Base-by-base conservation (phyloP, 1,140 invertebrate genomes). In the Camponotus floridanus region DNA sequence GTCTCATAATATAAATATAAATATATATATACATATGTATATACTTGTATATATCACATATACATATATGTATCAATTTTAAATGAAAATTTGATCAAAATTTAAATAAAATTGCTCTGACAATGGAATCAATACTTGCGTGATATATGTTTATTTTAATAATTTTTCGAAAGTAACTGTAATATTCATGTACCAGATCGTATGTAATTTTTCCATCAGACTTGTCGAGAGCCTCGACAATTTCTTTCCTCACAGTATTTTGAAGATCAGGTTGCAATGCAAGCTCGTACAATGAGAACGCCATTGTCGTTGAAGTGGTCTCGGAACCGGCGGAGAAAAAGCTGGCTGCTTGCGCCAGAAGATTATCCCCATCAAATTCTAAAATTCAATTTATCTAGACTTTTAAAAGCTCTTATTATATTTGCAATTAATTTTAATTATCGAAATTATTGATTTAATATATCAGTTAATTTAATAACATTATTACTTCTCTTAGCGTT, bases 311-410 rank as follows among this genome's bases (percentile, higher is more conserved):
- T 0, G 96, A 93, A 0, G 96, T 95, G 0, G 96, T 97, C 91
- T 97, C 97, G 87, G 96, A 97, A 2, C 97, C 97, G 74, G 96
- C 97, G 2, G 95, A 92, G 86, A 97, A 97, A 88, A 98, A 97
- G 7, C 97, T 57, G 1, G 96, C 93, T 1, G 96, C 96, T 88
- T 97, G 96, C 0, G 96, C 96, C 1, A 97, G 94, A 7, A 98
- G 95, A 88, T 97, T 96, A 18, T 96, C 95, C 55, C 96, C 96
- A 0, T 95, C 95, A 89, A 96, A 96, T 87, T 94, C 95, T 92
- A 91, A 31, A 86, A 86, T 11, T 59, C 31, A 31, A 1, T 51
- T 67, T 1, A n/a, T 33, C 26, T 8, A 45, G 2, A 51, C 4
- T 64, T 21, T 83, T 31, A 0, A 26, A 48, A 3, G 9, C 13